Evolutionary conservation across 1,140 invertebrate species (phyloP).

Genomic region (Cyphomyrmex costatus): DNA sequence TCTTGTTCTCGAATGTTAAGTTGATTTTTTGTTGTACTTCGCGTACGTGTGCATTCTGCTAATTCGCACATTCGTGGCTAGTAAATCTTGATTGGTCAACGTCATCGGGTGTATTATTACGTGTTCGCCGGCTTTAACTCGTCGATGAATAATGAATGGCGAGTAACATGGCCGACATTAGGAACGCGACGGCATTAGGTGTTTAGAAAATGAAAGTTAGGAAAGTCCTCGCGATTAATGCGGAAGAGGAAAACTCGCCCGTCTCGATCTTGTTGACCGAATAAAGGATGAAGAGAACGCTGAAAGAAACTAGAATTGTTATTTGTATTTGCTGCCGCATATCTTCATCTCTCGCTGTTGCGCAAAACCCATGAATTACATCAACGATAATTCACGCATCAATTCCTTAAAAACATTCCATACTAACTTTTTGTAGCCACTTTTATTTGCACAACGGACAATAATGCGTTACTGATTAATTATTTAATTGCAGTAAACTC

Average conservation of each 20-base stretch:
- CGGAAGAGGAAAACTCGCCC: slow-evolving; percentile 66
- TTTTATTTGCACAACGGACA: neutral
- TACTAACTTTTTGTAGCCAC: neutral
- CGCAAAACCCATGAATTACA: neutral
- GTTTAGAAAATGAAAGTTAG: slow-evolving; percentile 86
- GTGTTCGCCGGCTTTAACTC: slow-evolving; percentile 17
- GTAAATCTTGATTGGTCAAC: slow-evolving; percentile 15
- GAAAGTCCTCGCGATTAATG: slow-evolving; percentile 77
- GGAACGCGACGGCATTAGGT: slow-evolving; percentile 60
- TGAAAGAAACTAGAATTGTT: neutral
- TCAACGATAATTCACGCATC: neutral
- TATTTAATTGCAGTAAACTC: neutral
- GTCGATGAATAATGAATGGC: slow-evolving; percentile 83
- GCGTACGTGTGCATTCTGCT: slow-evolving; percentile 18
- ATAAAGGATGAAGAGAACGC: slow-evolving; percentile 5
- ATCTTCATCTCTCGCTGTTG: neutral
- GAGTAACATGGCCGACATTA: slow-evolving; percentile 71
- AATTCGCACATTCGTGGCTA: slow-evolving; percentile 40
- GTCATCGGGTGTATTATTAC: slow-evolving; percentile 45
- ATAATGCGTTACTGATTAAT: neutral
- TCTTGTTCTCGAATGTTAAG: neutral
- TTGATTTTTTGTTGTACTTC: too few relatives aligned
- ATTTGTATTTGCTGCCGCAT: neutral
- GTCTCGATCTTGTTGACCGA: slow-evolving; percentile 33
- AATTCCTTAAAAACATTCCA: neutral